Conservation (phyloP, 1,140 invertebrate genomes). For the Habropoda laboriosa region DNA sequence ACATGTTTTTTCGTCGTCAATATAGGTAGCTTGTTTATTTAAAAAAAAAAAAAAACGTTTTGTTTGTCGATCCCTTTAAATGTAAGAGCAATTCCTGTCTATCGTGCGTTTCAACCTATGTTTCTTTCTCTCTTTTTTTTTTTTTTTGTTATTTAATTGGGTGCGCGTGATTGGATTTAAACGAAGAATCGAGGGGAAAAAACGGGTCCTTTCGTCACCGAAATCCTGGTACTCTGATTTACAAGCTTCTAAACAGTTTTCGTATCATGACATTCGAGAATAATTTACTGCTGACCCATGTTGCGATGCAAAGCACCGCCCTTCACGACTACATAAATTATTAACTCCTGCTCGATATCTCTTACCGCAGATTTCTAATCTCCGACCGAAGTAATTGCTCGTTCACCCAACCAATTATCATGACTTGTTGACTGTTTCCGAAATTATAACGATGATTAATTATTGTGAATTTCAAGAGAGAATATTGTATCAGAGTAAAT, state of each 20-base stretch:
- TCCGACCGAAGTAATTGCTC: conserved; percentile 16
- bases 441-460: conserved; percentile 13
- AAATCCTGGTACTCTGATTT: neutral
- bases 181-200: too few relatives aligned
- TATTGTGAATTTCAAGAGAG: neutral
- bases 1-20: neutral
- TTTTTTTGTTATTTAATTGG: too few relatives aligned
- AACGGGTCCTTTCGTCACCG: too few relatives aligned
- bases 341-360: conserved; percentile 36
- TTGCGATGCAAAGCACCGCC: neutral
- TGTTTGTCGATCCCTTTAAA: too few relatives aligned
- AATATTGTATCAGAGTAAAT: too few relatives aligned
- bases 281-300: conserved; percentile 27
- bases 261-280: conserved; percentile 8
- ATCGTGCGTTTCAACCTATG: too few relatives aligned
- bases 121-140: too few relatives aligned
- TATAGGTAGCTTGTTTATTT: neutral
- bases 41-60: too few relatives aligned
- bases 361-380: conserved; percentile 34
- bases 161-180: too few relatives aligned
- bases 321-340: conserved; percentile 22
- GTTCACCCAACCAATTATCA: neutral
- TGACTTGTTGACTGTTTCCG: conserved; percentile 25
- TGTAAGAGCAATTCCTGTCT: too few relatives aligned
- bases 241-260: conserved; percentile 20